Evolutionary conservation across 2,113 vertebrate species (phyloP), one percentile per base, ranked within the genome.

Genomic region (Anolis sagrei): DNA sequence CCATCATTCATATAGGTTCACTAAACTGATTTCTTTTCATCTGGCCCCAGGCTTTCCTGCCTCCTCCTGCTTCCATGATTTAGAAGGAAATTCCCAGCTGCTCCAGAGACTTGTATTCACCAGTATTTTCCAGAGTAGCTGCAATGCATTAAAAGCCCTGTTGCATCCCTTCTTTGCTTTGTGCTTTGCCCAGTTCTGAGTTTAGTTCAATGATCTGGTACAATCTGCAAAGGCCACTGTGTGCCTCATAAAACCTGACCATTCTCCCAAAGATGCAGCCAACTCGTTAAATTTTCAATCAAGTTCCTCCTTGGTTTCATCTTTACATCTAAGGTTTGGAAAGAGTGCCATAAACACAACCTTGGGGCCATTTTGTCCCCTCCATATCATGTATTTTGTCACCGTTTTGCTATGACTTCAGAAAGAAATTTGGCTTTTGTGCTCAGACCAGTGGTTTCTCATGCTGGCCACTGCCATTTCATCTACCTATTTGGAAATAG

Each of bases 281-380:
- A 83, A 62, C 70, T 75, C 74, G 51, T 82, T 75, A 62, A 75
- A 64, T 75, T 75, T 83, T 62, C 54, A 83, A 48, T 75, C 72
- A 62, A 64, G 58, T 39, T 76, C 72, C 39, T 44, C 51, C 70
- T 76, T 83, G 54, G 36, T 48, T 83, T 13, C 14, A 14, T 36
- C 21, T 32, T 64, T n/a, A 54, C 54, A 54, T 64, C 27, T 32
- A 32, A 64, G 19, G 11, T 13, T 21, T 75, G 58, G 72, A 34
- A 2, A 83, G 64, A 75, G 54, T 76, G 72, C 72, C 72, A 75
- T 29, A 9, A 14, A n/a, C 16, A 21, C 34, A 83, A 29, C 27
- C 70, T 39, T 75, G 7, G 8, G 70, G 14, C 39, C 68, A 54
- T 11, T 25, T 70, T 4, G 6, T 54, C 54, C 32, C 39, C 79